Conservation (phyloP, 2,888 invertebrate genomes). For the Globia sparganii region DNA sequence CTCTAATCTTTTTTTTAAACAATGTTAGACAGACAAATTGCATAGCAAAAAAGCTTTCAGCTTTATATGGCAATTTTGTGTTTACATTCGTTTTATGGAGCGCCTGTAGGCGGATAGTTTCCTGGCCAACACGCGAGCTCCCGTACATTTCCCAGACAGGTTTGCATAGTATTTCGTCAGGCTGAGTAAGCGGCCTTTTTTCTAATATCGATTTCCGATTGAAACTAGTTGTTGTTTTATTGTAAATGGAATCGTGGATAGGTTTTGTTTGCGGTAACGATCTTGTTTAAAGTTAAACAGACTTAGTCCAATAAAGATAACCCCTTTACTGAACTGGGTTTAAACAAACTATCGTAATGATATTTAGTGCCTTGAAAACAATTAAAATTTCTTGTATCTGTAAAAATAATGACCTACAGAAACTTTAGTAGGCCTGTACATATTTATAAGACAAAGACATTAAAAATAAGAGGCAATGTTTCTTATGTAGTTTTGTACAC, state of each 20-base stretch:
- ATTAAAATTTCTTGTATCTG: background rate
- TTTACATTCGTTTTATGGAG: conserved; percentile 57
- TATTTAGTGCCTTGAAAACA: too few species aligned
- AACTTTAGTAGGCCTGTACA: background rate
- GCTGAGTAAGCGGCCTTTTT: conserved; percentile 37
- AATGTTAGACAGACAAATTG: conserved; percentile 46
- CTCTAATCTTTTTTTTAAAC: conserved; percentile 7
- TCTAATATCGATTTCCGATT: conserved; percentile 46
- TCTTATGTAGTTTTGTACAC: background rate
- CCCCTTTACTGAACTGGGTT: background rate
- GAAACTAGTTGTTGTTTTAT: conserved; percentile 1
- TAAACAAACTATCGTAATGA: background rate
- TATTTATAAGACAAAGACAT: background rate
- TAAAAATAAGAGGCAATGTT: background rate
- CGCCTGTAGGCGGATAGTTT: conserved; percentile 35
- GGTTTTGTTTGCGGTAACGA: background rate
- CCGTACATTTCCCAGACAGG: conserved; percentile 60
- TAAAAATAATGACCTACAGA: background rate
- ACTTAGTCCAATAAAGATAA: background rate
- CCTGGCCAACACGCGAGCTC: conserved; percentile 60
- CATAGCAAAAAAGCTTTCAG: conserved; percentile 51
- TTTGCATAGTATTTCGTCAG: conserved; percentile 57
- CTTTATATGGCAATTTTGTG: conserved; percentile 52
- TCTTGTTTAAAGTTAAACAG: conserved; percentile 2
- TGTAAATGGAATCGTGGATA: background rate